phyloP scores from a whole-genome alignment of 2,797 vertebrate species.

The Sebastes taczanowskii region DNA sequence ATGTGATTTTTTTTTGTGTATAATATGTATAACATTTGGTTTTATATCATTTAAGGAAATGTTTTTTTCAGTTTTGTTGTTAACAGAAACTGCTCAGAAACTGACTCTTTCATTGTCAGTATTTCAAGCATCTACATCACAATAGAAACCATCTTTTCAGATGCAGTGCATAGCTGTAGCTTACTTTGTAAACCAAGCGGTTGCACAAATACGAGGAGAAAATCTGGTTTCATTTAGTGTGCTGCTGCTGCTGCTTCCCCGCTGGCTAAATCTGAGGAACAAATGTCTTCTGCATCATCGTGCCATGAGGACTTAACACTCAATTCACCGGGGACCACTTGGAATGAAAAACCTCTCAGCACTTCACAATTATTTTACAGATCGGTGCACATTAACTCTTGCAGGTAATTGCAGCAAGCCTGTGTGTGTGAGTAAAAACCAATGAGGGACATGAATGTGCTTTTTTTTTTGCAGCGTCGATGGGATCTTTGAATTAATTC shows the following conservation, averaged over 20 bases:
- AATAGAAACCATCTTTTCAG: constrained; percentile 9
- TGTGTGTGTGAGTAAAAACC: constrained; percentile 41
- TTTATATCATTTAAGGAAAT: not conserved
- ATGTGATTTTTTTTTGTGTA: not conserved
- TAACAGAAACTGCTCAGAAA: not conserved
- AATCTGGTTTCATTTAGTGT: constrained; percentile 70
- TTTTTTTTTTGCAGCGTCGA: not conserved
- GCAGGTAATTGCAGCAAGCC: constrained; percentile 73
- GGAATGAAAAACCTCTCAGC: constrained; percentile 76
- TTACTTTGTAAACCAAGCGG: constrained; percentile 43
- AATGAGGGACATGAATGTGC: constrained; percentile 27
- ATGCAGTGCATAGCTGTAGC: constrained; percentile 10
- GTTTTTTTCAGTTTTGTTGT: not conserved
- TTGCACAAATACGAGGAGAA: constrained; percentile 50
- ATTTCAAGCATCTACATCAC: not conserved
- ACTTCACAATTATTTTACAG: constrained; percentile 77
- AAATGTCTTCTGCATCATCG: constrained; percentile 67
- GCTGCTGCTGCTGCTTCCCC: constrained; percentile 53
- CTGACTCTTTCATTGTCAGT: not conserved
- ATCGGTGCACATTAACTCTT: constrained; percentile 76
- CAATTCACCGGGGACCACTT: constrained; percentile 71
- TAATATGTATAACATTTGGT: not conserved
- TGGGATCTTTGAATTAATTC: constrained; percentile 14
- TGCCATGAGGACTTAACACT: constrained; percentile 75
- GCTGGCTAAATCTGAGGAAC: constrained; percentile 70